phyloP scores from a whole-genome alignment of 2,888 invertebrate genomes.

The Smittia aterrima region DNA sequence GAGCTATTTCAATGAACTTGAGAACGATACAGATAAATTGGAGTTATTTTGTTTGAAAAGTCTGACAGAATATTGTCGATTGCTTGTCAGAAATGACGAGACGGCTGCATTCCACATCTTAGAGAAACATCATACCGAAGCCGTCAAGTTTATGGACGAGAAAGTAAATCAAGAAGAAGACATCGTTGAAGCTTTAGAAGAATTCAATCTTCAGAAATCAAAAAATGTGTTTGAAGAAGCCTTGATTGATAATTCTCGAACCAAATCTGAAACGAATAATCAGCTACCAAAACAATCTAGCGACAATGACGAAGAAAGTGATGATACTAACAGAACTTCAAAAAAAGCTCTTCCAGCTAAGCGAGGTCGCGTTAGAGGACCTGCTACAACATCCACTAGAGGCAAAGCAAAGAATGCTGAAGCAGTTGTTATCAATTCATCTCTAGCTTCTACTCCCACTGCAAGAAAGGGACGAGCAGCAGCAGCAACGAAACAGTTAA shows the following conservation, averaged over 20 bases:
- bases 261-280: neutral
- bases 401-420: no score
- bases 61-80: conserved; percentile 70
- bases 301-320: neutral
- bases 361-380: neutral
- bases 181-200: conserved; percentile 55
- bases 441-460: no score
- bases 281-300: neutral
- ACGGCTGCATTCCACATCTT: conserved; percentile 57
- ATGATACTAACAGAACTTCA: neutral
- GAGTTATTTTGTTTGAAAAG: conserved; percentile 71
- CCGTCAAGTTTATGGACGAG: conserved; percentile 56
- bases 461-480: no score
- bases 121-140: conserved; percentile 59
- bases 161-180: conserved; percentile 55
- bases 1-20: conserved; percentile 59
- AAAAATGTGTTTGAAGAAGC: neutral
- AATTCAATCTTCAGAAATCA: conserved; percentile 50
- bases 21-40: conserved; percentile 59
- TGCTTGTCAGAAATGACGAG: conserved; percentile 65
- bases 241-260: neutral
- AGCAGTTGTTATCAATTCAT: no score
- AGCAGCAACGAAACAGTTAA: no score
- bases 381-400: neutral
- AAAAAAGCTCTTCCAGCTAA: neutral